A percentile compares a stretch with the other conserved stretches of the same genome.
phyloP scores from a whole-genome alignment of 1,140 invertebrate genomes.

The Calliphora vicina region DNA sequence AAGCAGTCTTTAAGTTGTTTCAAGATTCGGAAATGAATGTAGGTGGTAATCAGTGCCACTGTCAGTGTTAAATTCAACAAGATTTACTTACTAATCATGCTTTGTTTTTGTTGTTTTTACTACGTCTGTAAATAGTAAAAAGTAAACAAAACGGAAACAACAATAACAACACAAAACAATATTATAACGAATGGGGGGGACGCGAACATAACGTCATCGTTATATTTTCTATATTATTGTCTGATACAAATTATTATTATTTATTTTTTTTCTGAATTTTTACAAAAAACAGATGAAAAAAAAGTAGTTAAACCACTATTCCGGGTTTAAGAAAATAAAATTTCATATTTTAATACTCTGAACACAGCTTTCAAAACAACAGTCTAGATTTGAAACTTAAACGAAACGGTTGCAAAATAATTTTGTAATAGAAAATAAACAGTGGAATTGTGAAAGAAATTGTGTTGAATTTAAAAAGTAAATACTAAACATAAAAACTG shows the following conservation, averaged over 20 bases:
- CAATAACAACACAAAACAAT: background rate
- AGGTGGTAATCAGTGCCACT: constrained; percentile 3
- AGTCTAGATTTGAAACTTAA: constrained; percentile 19
- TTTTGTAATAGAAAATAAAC: no score
- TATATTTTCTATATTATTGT: constrained; percentile 32
- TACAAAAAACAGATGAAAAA: constrained; percentile 9
- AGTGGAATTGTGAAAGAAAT: background rate
- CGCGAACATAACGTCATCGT: constrained; percentile 18
- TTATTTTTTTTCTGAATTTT: background rate
- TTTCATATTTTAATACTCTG: constrained; percentile 22
- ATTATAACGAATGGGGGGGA: background rate
- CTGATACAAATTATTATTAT: constrained; percentile 12
- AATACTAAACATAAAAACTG: background rate
- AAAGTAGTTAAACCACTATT: constrained; percentile 32
- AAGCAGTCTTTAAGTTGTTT: background rate
- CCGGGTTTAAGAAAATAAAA: background rate
- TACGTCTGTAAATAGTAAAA: background rate
- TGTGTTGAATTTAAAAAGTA: background rate
- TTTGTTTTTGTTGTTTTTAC: background rate
- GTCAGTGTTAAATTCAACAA: background rate
- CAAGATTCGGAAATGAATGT: background rate
- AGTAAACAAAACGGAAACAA: background rate
- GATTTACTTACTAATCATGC: no score
- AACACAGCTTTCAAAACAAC: constrained; percentile 7
- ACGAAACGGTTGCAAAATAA: constrained; percentile 14